Conservation (phyloP, 2,888 invertebrate genomes). For the Thera britannica region DNA sequence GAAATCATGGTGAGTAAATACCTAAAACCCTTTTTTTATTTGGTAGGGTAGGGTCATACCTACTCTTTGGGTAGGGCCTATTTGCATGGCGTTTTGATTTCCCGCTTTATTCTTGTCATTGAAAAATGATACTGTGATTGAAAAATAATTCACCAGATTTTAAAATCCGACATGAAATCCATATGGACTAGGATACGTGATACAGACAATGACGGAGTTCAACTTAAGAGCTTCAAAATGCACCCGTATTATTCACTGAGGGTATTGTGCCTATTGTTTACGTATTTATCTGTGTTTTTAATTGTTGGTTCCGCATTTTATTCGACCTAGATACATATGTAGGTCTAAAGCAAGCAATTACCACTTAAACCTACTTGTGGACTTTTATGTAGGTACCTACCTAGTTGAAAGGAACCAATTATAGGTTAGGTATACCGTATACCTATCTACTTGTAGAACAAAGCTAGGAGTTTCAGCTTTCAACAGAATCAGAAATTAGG, state of each 20-base stretch:
- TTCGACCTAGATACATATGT: no score
- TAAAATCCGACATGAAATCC: conserved; percentile 54
- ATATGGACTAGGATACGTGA: conserved; percentile 66
- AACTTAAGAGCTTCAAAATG: conserved; percentile 27
- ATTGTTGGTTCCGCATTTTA: no score
- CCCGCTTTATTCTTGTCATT: conserved; percentile 1
- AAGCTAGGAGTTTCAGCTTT: no score
- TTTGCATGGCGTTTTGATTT: conserved; percentile 8
- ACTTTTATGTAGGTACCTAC: no score
- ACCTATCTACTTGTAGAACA: no score
- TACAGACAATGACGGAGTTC: conserved; percentile 43
- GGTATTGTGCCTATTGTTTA: conserved; percentile 18
- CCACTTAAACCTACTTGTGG: no score
- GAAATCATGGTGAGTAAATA: conserved; percentile 52
- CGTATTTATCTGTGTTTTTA: neutral
- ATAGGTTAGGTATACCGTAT: no score
- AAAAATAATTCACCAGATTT: conserved; percentile 10
- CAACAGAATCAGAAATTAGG: no score
- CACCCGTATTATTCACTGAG: conserved; percentile 16
- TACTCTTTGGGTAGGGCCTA: no score
- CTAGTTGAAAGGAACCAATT: no score
- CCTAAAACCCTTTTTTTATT: conserved; percentile 43
- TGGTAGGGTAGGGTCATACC: no score
- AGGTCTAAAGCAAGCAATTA: no score
- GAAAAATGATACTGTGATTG: neutral